These are phyloP conservation scores for Trigoniulus corallinus DNA, from an alignment of 1,140 invertebrate genomes.

Conservation along the genomic window DNA sequence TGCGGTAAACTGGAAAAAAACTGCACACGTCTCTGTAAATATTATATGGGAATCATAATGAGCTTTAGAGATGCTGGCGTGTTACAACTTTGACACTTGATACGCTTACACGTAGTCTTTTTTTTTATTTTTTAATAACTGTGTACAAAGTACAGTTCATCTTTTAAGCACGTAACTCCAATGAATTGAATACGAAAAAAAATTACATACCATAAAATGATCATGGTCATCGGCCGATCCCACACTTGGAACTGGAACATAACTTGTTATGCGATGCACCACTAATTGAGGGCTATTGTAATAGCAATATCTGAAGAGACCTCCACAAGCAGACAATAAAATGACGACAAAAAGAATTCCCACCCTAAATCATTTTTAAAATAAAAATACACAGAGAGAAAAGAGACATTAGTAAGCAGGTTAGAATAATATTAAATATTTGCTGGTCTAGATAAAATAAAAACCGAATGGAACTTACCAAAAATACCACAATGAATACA, in stretches of 20 bases:
- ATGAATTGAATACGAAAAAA: too few species aligned
- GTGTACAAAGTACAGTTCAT: too few species aligned
- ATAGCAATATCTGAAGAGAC: neutral
- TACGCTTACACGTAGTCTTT: too few species aligned
- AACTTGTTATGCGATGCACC: neutral
- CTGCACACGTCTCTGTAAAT: too few species aligned
- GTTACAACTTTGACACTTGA: too few species aligned
- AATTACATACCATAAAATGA: neutral
- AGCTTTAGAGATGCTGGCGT: too few species aligned
- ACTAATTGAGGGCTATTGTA: neutral
- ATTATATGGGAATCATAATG: too few species aligned
- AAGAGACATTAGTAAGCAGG: neutral
- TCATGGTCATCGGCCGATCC: neutral
- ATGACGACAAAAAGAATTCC: conserved; percentile 4
- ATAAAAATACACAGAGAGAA: conserved; percentile 9
- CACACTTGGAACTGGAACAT: conserved; percentile 4
- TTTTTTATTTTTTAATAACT: too few species aligned
- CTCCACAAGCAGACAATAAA: neutral
- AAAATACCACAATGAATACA: conserved; percentile 20
- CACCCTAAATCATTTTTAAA: conserved; percentile 6
- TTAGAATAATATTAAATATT: conserved; percentile 3
- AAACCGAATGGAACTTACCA: conserved; percentile 15
- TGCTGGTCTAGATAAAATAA: neutral
- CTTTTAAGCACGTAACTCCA: too few species aligned
- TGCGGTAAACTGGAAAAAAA: too few species aligned